Evolutionary conservation across 2,797 vertebrate genomes (phyloP).

Genomic region (Melanogrammus aeglefinus): DNA sequence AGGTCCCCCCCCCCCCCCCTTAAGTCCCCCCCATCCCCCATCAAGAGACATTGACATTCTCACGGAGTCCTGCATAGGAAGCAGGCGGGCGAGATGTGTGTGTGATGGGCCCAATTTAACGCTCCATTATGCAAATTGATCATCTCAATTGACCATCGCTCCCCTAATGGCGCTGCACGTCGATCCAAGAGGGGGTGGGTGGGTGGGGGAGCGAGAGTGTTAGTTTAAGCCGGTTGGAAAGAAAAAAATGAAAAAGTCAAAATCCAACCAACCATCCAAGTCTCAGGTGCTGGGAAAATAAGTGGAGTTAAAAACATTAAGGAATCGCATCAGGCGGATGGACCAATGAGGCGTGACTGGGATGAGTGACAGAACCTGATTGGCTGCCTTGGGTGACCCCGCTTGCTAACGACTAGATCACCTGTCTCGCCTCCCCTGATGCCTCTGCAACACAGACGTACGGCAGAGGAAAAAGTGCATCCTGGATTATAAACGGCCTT

Average conservation of each 20-base stretch:
- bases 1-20: slow-evolving; percentile 50
- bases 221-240: slow-evolving; percentile 59
- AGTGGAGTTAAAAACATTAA: slow-evolving; percentile 54
- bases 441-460: not conserved
- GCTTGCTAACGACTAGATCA: slow-evolving; percentile 45
- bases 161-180: slow-evolving; percentile 70
- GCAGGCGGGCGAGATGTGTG: slow-evolving; percentile 64
- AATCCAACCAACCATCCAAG: slow-evolving; percentile 51
- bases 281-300: slow-evolving; percentile 67
- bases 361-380: slow-evolving; percentile 62
- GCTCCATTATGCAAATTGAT: slow-evolving; percentile 85
- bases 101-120: slow-evolving; percentile 79
- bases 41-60: slow-evolving; percentile 68
- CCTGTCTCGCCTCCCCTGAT: slow-evolving; percentile 33
- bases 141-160: slow-evolving; percentile 82
- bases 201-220: slow-evolving; percentile 44
- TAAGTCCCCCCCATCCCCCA: slow-evolving; percentile 38
- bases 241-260: slow-evolving; percentile 54
- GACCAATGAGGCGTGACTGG: slow-evolving; percentile 60
- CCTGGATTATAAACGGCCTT: not conserved
- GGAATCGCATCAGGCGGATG: slow-evolving; percentile 53
- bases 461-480: not conserved
- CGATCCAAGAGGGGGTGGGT: slow-evolving; percentile 45
- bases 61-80: slow-evolving; percentile 59
- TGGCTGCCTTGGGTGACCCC: slow-evolving; percentile 50